Evolutionary conservation across 2,888 invertebrate species (phyloP), one percentile per base, ranked within the genome.

Genomic region (Spodoptera exigua): DNA sequence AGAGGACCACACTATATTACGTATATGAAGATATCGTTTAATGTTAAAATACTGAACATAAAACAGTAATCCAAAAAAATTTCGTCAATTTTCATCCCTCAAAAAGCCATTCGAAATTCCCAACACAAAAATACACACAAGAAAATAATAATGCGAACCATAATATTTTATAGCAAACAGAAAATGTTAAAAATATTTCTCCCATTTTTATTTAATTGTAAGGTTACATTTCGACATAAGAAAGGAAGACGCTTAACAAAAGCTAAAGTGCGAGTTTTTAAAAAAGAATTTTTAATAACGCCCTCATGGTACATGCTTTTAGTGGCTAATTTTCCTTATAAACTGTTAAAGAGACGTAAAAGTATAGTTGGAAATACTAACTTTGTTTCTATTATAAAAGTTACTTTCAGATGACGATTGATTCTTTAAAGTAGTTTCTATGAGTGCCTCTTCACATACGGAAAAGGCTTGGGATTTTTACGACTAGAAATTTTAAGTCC

Each of bases 201-300:
- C 34, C 39, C 58, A 56, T 75, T 62, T 59, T 59, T 41, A 68
- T 68, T 63, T 61, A 76, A 72, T 68, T 72, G 54, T 60, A 49
- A 40, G 40, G 61, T 59, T 52, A 76, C 39, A 72, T 68, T 61
- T 12, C 16, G 17, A 37, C 36, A 51, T 53, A 55, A 27, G 34
- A 13, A 18, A 5, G 17, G n/a, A 9, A 21, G n/a, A 9, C 27
- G 17, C 47, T 49, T 14, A 35, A 72, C 62, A 63, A 72, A 72
- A 56, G 21, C 14, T 39, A 45, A 60, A 69, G 58, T 47, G 51
- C 10, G 47, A 63, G 56, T 53, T 68, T 49, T 43, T 10, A 53
- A 65, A 70, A 72, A 56, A 46, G 76, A 74, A 62, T 62, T 65
- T 70, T 76, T 76, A 76, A 76, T 72, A 72, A 69, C 69, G 58